phyloP scores from a whole-genome alignment of 2,113 vertebrate genomes.

The Lycaon pictus region DNA sequence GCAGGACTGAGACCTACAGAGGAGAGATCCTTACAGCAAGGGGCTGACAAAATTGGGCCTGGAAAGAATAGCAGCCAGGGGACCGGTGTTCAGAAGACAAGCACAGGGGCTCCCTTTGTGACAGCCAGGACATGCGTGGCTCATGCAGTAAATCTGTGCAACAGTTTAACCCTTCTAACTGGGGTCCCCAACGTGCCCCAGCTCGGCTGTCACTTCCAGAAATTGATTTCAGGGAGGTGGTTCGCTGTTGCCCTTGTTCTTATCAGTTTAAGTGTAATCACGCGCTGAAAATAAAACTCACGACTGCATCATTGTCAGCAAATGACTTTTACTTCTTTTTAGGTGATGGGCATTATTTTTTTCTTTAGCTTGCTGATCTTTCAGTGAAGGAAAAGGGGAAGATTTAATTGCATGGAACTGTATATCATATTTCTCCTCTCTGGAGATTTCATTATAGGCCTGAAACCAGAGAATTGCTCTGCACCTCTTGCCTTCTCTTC shows the following conservation, averaged over 20 bases:
- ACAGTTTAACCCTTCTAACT: not conserved
- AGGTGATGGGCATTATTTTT: constrained; percentile 72
- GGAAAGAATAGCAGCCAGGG: constrained; percentile 38
- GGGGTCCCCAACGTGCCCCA: not conserved
- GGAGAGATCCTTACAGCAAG: constrained; percentile 25
- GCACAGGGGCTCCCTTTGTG: not conserved
- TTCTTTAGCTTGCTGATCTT: constrained; percentile 81
- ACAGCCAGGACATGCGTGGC: not conserved
- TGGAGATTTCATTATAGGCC: constrained; percentile 87
- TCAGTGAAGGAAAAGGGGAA: constrained; percentile 43
- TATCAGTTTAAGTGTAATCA: constrained; percentile 51
- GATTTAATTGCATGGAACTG: constrained; percentile 83
- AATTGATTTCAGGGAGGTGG: constrained; percentile 15
- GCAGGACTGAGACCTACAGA: constrained; percentile 31
- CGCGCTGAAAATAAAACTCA: constrained; percentile 15
- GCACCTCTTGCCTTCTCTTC: constrained; percentile 86
- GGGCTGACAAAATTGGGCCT: constrained; percentile 56
- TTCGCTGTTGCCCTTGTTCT: not conserved
- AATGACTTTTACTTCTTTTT: constrained; percentile 51
- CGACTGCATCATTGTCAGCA: not conserved
- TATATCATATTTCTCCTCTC: constrained; percentile 80
- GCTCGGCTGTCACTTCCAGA: not conserved
- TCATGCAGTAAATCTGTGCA: not conserved
- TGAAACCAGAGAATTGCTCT: constrained; percentile 82
- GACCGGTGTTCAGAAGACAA: not conserved